Evolutionary conservation across 2,113 vertebrate genomes (phyloP).

Genomic region (Anhinga anhinga): DNA sequence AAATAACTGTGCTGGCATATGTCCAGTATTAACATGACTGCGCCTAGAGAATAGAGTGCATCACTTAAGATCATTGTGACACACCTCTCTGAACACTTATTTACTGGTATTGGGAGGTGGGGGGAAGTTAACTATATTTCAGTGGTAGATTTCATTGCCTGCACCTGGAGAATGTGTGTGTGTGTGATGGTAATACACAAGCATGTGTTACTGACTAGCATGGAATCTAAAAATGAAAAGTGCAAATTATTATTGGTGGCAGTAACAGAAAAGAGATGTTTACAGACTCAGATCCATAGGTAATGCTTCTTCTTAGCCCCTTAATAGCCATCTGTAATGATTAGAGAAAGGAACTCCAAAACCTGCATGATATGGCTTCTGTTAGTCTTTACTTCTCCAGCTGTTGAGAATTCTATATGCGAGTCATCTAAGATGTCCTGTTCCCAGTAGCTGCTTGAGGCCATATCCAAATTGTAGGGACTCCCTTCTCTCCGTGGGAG

Average conservation of each 20-base stretch:
- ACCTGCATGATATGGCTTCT: not conserved
- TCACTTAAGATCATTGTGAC: not conserved
- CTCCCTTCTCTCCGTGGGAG: fast-evolving
- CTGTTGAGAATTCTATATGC: not conserved
- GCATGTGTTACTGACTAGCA: not conserved
- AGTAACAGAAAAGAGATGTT: not conserved
- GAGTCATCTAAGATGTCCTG: not conserved
- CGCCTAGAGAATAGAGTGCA: not conserved
- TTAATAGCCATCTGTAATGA: not conserved
- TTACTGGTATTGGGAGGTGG: not conserved
- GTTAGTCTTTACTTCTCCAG: not conserved
- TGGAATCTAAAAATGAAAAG: not conserved
- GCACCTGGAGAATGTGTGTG: not conserved
- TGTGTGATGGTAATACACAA: not conserved
- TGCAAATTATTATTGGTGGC: not conserved
- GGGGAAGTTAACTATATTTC: not conserved
- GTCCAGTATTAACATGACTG: not conserved
- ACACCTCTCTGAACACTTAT: not conserved
- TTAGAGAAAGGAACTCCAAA: not conserved
- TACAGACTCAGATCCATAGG: not conserved
- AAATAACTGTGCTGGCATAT: slow-evolving; percentile 38
- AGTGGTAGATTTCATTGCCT: not conserved
- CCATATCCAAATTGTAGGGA: fast-evolving
- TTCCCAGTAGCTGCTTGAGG: not conserved
- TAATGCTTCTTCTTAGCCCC: not conserved